Percentiles rank a stretch among this genome's conserved stretches.
Conservation (phyloP, 2,113 vertebrate genomes). For the Rhinopomastus cyanomelas region DNA sequence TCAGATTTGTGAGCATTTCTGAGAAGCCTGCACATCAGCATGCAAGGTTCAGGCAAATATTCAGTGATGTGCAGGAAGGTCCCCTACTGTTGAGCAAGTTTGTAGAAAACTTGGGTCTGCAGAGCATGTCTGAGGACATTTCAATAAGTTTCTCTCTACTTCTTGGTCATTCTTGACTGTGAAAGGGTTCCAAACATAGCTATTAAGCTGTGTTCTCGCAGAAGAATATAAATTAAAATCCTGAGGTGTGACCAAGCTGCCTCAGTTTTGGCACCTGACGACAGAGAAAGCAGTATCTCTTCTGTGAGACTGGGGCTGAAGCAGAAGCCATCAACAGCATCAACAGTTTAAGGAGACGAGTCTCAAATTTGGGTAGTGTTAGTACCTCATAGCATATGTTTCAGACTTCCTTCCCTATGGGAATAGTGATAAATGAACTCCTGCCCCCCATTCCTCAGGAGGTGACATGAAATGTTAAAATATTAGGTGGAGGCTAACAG, state of each 20-base stretch:
- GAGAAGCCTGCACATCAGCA: background rate
- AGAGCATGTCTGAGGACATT: background rate
- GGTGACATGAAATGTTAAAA: background rate
- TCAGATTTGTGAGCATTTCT: background rate
- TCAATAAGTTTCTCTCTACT: background rate
- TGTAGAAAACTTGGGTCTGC: background rate
- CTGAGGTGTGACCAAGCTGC: background rate
- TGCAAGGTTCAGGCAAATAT: background rate
- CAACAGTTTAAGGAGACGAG: background rate
- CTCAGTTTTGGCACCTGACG: background rate
- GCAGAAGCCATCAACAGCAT: background rate
- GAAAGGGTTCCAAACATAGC: background rate
- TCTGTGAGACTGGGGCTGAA: background rate
- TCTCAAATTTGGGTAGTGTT: background rate
- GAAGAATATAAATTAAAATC: background rate
- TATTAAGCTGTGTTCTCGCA: background rate
- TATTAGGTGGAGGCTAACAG: background rate
- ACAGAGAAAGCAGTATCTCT: background rate
- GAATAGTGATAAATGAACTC: conserved; percentile 14
- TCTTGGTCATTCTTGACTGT: rapidly evolving
- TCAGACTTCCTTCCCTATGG: background rate
- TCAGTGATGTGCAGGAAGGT: background rate
- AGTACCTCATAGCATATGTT: background rate
- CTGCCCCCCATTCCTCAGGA: background rate
- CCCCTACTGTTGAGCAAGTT: background rate